Evolutionary conservation across 2,888 invertebrate species (phyloP), one percentile per base, ranked within the genome.

Genomic region (Dryococelus australis): DNA sequence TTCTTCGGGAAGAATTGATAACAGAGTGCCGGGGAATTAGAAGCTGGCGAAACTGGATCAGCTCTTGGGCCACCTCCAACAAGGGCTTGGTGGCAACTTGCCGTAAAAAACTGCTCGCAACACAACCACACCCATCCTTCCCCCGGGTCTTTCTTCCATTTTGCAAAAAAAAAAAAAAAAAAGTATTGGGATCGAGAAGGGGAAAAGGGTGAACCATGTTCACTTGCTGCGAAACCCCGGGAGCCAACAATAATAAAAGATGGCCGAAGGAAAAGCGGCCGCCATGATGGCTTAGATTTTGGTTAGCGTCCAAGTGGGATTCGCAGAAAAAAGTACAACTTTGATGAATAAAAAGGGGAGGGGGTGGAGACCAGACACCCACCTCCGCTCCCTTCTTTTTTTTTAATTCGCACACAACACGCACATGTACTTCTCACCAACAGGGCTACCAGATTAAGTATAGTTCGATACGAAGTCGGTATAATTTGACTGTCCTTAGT

Each of bases 1-100:
- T 65, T 65, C 65, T 12, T 65, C 65, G 65, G 65, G 65, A 65
- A 65, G 65, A 65, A 65, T 65, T 65, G 65, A 65, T 65, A 65
- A 65, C 65, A 65, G 10, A 16, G 65, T 20, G 13, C 65, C 20
- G 20, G 16, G 20, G 65, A 65, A 65, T 65, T 65, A 65, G 65
- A 65, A 24, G 65, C 65, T 24, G 65, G 65, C 65, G 20, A 65
- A 65, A 65, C 65, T 65, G 65, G 65, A 65, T 65, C 65, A 65
- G 65, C 5, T 65, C 65, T 65, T 65, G 65, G 65, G 65, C 65
- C 20, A 5, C 65, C 65, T 65, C 65, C 65, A 65, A 65, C 65
- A 20, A 65, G 65, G n/a, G 65, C 65, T 6, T 16, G 65, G 65
- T 65, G 65, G 65, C 65, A 65, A 65, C 10, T 65, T 65, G 65